Evolutionary conservation across 1,140 invertebrate species (phyloP).

Genomic region (Linepithema humile): DNA sequence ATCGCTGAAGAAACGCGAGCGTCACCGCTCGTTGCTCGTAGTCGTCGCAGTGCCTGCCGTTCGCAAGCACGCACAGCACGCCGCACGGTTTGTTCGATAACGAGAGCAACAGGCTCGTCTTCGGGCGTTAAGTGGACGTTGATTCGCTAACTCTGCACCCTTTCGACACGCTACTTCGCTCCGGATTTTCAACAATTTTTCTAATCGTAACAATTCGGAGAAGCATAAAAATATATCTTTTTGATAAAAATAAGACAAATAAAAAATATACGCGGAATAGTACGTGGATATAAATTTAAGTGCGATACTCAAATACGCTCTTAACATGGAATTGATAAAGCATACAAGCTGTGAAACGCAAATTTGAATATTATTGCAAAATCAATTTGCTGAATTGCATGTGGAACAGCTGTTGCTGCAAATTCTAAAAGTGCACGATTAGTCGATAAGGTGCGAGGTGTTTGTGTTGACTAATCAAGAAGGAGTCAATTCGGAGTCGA

Average conservation of each 20-base stretch:
- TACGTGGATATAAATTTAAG: no score
- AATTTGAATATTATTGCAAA: not conserved
- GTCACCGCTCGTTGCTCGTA: slow-evolving; percentile 54
- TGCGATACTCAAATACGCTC: not conserved
- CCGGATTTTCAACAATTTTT: not conserved
- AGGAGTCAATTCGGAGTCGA: not conserved
- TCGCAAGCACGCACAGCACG: slow-evolving; percentile 46
- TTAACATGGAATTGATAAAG: not conserved
- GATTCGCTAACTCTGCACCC: not conserved
- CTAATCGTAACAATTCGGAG: not conserved
- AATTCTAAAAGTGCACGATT: not conserved
- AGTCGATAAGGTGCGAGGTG: not conserved
- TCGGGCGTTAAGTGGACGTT: not conserved
- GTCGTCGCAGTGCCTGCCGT: slow-evolving; percentile 64
- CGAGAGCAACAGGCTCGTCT: not conserved
- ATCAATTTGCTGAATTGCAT: not conserved
- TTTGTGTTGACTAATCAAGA: not conserved
- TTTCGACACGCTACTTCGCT: not conserved
- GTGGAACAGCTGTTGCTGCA: not conserved
- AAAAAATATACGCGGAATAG: no score
- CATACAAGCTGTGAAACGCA: not conserved
- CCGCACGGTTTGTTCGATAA: not conserved
- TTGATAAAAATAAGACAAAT: no score
- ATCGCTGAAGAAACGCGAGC: slow-evolving; percentile 63
- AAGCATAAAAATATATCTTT: no score